A percentile compares a stretch with the other conserved stretches of the same genome.
Conservation (phyloP, 2,888 invertebrate species). For the Glomeris marginata region DNA sequence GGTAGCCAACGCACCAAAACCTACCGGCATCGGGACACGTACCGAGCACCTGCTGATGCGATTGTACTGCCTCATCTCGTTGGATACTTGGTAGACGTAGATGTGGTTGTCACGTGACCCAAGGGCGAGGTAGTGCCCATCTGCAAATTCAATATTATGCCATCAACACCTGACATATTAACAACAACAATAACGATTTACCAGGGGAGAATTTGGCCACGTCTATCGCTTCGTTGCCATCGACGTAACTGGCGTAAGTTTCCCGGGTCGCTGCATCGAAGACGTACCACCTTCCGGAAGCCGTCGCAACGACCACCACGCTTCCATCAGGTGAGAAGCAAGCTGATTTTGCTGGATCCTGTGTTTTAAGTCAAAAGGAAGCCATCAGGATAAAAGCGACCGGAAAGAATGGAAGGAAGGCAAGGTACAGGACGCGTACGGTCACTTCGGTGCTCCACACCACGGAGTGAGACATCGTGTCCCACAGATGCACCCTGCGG, state of each 20-base stretch:
- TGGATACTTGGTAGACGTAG: constrained; percentile 72
- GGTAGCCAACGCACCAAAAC: too few species aligned
- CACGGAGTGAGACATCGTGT: constrained; percentile 66
- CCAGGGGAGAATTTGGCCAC: constrained; percentile 15
- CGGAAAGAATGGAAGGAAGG: neutral
- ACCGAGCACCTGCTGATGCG: constrained; percentile 73
- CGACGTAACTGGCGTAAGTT: constrained; percentile 38
- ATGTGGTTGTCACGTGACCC: constrained; percentile 81
- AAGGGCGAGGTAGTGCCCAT: constrained; percentile 62
- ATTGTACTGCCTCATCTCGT: constrained; percentile 56
- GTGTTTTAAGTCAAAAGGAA: constrained; percentile 18
- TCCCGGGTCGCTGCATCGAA: constrained; percentile 65
- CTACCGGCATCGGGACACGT: constrained; percentile 32
- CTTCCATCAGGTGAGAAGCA: constrained; percentile 64
- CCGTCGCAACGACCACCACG: constrained; percentile 59
- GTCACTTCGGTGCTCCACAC: constrained; percentile 84
- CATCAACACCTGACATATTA: neutral
- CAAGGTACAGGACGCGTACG: constrained; percentile 23
- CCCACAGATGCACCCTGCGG: constrained; percentile 69
- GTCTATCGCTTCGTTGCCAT: constrained; percentile 14
- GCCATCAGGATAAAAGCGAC: too few species aligned
- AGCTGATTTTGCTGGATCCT: constrained; percentile 72
- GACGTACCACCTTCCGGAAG: constrained; percentile 65
- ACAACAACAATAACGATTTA: neutral
- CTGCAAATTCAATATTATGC: constrained; percentile 33